Conservation (phyloP, 1,140 invertebrate genomes). For the Dendroctonus valens region DNA sequence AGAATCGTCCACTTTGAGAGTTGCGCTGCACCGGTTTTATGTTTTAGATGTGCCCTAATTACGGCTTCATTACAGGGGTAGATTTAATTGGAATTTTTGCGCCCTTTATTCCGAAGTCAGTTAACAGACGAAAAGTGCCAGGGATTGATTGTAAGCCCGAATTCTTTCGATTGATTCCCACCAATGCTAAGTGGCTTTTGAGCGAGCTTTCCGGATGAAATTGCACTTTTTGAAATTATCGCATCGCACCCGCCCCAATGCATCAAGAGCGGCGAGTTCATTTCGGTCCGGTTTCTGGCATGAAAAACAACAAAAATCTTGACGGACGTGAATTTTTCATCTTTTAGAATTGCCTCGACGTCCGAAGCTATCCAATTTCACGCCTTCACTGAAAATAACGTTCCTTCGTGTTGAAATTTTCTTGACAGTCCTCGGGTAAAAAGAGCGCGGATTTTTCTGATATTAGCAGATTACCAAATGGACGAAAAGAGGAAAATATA, state of each 20-base stretch:
- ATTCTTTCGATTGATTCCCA: too few relatives aligned
- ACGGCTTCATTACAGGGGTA: constrained; percentile 1
- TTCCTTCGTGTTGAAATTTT: constrained; percentile 19
- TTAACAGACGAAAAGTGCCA: too few relatives aligned
- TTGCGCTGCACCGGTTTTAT: not conserved
- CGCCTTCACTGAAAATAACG: constrained; percentile 26
- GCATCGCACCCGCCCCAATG: too few relatives aligned
- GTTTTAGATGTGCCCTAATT: constrained; percentile 7
- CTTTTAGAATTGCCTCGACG: constrained; percentile 14
- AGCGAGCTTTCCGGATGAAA: too few relatives aligned
- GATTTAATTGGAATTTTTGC: not conserved
- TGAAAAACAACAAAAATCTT: constrained; percentile 4
- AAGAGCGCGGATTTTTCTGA: constrained; percentile 19
- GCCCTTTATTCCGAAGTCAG: too few relatives aligned
- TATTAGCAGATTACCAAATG: constrained; percentile 17
- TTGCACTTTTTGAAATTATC: too few relatives aligned
- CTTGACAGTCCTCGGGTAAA: constrained; percentile 18
- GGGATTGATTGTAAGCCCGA: too few relatives aligned
- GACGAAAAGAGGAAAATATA: not conserved
- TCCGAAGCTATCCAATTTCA: constrained; percentile 30
- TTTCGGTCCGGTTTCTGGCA: too few relatives aligned
- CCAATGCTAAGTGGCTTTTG: too few relatives aligned
- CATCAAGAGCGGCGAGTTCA: too few relatives aligned
- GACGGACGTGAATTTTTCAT: constrained; percentile 16
- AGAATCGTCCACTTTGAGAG: not conserved